Evolutionary conservation across 1,140 invertebrate species (phyloP), one percentile per base, ranked within the genome.

Genomic region (Chironomus tepperi): DNA sequence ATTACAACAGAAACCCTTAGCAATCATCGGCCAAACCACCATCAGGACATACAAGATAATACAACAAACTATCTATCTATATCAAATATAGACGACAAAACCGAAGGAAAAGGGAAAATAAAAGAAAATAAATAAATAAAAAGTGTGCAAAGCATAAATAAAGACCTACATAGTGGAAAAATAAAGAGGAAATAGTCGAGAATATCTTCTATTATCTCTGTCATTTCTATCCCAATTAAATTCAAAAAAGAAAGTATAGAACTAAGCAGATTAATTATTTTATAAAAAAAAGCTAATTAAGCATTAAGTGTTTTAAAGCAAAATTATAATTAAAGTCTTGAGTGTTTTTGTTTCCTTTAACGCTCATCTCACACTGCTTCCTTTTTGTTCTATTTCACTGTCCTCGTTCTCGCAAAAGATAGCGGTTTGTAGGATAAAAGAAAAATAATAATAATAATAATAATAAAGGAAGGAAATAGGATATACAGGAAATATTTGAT

Each of bases 181-280:
- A n/a, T 12, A 57, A 57, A 3, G 47, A 15, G n/a, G n/a, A 15
- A 57, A 57, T 57, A 57, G 47, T n/a, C 12, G n/a, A 47, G 43
- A 47, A 15, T n/a, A 12, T n/a, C 47, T 57, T 57, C n/a, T 57
- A 34, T 34, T 34, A 34, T 34, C 12, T 57, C 47, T 57, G 12
- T 57, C 47, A 57, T 57, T 57, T 57, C 47, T 57, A 57, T 57
- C 47, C 47, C 47, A 57, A 57, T 57, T 57, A 57, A 15, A 57
- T n/a, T 57, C 47, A 57, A 57, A n/a, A 57, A n/a, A n/a, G 15
- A 19, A 70, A 70, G 7, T 21, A 70, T 3, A 19, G 9, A 70
- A 16, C 18, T 18, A 70, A 70, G 65, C 19, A 70, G 65, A 70
- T 70, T 70, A 70, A 70, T 70, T 70, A 70, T 19, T 19, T 70